Conservation (phyloP, 2,113 vertebrate species). For the Pithys albifrons region DNA sequence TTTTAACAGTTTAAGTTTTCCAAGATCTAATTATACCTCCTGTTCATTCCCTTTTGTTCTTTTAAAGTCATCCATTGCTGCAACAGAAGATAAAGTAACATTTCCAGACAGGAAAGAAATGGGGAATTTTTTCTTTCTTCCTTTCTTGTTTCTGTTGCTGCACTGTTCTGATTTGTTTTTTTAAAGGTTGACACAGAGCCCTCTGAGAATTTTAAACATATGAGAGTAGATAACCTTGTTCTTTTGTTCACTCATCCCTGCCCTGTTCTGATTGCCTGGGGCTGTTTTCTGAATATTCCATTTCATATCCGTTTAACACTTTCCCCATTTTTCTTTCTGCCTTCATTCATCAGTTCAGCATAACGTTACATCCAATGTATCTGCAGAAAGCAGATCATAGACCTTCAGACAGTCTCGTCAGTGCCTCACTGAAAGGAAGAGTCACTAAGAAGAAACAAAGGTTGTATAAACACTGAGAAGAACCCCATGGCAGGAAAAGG, state of each 20-base stretch:
- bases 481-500: neutral
- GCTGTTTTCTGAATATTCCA: slow-evolving; percentile 50
- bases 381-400: slow-evolving; percentile 25
- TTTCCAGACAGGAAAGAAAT: slow-evolving; percentile 21
- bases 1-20: neutral
- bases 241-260: slow-evolving; percentile 59
- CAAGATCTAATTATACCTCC: neutral
- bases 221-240: slow-evolving; percentile 64
- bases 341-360: slow-evolving; percentile 55
- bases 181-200: slow-evolving; percentile 41
- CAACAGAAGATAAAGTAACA: neutral
- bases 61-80: neutral
- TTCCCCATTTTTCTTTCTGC: slow-evolving; percentile 43
- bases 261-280: slow-evolving; percentile 30
- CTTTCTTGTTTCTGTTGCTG: slow-evolving; percentile 14
- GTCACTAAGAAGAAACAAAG: neutral
- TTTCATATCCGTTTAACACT: slow-evolving; percentile 58
- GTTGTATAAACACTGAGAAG: neutral
- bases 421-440: neutral
- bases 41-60: slow-evolving; percentile 17
- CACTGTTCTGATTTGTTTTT: slow-evolving; percentile 33
- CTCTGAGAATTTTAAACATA: slow-evolving; percentile 50
- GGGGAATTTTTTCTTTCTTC: neutral
- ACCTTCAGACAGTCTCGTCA: slow-evolving; percentile 15
- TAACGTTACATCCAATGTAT: neutral